Percentiles rank a stretch among this genome's conserved stretches.
Conservation (phyloP, 2,797 vertebrate genomes). For the Phylloscopus collybita region DNA sequence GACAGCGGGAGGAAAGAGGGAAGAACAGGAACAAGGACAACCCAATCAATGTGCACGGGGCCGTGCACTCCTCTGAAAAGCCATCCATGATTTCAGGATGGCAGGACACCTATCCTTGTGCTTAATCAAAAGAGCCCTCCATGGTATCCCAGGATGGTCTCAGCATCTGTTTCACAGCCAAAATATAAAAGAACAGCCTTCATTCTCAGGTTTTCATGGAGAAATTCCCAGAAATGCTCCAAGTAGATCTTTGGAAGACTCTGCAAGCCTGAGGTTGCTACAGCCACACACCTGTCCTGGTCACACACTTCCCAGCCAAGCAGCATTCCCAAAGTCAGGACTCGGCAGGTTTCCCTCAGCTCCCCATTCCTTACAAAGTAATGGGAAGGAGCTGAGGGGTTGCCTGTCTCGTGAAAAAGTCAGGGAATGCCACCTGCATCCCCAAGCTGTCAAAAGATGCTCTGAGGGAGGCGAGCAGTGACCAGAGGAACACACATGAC, state of each 20-base stretch:
- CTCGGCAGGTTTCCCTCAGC: neutral
- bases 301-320: neutral
- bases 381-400: neutral
- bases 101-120: neutral
- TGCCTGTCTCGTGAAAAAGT: neutral
- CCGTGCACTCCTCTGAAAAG: neutral
- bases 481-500: accelerated
- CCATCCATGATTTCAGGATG: neutral
- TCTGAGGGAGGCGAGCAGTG: neutral
- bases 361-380: neutral
- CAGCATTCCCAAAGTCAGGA: neutral
- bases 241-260: neutral
- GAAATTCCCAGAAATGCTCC: neutral
- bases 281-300: neutral
- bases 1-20: accelerated
- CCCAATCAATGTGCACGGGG: neutral
- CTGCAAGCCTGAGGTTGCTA: neutral
- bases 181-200: neutral
- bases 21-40: neutral
- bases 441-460: neutral
- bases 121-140: neutral
- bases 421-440: neutral
- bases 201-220: neutral
- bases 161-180: neutral
- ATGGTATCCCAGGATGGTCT: neutral